Evolutionary conservation across 2,888 invertebrate species (phyloP), one percentile per base, ranked within the genome.

Genomic region (Phengaris arion): DNA sequence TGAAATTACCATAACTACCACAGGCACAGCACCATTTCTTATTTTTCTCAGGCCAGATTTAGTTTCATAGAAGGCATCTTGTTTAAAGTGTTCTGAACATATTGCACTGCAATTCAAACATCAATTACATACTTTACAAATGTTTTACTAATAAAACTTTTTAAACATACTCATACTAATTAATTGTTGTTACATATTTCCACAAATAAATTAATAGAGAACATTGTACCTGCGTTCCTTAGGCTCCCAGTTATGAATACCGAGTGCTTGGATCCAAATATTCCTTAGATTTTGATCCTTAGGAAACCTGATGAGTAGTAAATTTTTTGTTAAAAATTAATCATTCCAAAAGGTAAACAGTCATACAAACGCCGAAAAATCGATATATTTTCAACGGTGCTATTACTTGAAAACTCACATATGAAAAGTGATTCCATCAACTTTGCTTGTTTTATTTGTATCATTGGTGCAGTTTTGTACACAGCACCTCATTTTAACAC

Each of bases 391-490:
- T 72, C 22, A 72, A 35, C 12, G 52, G 7, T n/a, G 13, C n/a
- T 46, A 2, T 3, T 54, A n/a, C 6, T 54, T 13, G 13, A 51
- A 73, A 78, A 88, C 90, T 85, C 84, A 91, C 91, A 87, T 78
- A 77, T 91, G 91, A 83, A 91, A 91, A 2, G 89, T 89, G 70
- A 91, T 87, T 78, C 89, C 90, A 81, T 89, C 83, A 76, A 83
- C 82, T 82, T 89, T 90, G 0, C 85, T 85, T 6, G 83, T 85
- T 75, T 79, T 83, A 76, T 85, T 87, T 0, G 89, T 86, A 75
- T 89, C 89, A 78, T 88, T 90, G 2, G 68, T 81, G 80, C 91
- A 91, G 77, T 85, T 86, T 68, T 81, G 85, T 2, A 90, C 90
- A 79, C 89, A 85, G 80, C 91, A 91, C 83, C 87, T 82, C 91